phyloP scores from a whole-genome alignment of 2,888 invertebrate genomes.

The Cryptocheilus praepositus region DNA sequence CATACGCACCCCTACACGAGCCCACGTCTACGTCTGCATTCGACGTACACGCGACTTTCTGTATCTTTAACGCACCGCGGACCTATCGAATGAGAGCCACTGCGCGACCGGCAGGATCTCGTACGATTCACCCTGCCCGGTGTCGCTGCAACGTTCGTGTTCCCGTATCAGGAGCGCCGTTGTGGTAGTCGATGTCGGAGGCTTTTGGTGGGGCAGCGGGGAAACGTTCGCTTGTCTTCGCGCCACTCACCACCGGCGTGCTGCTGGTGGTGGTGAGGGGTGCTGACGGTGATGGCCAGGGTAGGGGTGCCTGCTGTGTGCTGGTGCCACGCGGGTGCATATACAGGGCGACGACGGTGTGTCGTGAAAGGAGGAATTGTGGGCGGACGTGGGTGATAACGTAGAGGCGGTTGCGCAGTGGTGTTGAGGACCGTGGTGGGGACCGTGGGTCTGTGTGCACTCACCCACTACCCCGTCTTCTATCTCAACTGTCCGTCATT shows the following conservation, averaged over 20 bases:
- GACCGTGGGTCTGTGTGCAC: no score
- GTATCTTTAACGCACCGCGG: constrained; percentile 9
- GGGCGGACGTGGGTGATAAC: constrained; percentile 12
- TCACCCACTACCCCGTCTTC: no score
- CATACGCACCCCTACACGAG: neutral
- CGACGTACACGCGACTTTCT: constrained; percentile 16
- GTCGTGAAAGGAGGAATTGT: constrained; percentile 41
- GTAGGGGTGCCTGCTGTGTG: no score
- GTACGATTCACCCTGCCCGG: neutral
- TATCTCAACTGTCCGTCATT: no score
- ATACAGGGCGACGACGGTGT: no score
- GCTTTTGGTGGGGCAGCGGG: constrained; percentile 18
- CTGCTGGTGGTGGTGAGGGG: constrained; percentile 44
- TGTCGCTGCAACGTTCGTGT: constrained; percentile 7
- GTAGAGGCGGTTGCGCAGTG: constrained; percentile 27
- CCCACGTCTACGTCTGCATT: constrained; percentile 2
- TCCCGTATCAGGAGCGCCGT: neutral
- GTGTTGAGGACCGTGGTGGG: no score
- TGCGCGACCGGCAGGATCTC: constrained; percentile 22
- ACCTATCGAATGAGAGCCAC: constrained; percentile 54
- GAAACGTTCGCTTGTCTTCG: constrained; percentile 7
- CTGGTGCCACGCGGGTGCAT: no score
- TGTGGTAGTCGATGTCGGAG: neutral
- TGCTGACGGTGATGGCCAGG: no score
- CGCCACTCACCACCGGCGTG: no score